Conservation (phyloP, 1,140 invertebrate genomes). For the Geopemphigus sp. region DNA sequence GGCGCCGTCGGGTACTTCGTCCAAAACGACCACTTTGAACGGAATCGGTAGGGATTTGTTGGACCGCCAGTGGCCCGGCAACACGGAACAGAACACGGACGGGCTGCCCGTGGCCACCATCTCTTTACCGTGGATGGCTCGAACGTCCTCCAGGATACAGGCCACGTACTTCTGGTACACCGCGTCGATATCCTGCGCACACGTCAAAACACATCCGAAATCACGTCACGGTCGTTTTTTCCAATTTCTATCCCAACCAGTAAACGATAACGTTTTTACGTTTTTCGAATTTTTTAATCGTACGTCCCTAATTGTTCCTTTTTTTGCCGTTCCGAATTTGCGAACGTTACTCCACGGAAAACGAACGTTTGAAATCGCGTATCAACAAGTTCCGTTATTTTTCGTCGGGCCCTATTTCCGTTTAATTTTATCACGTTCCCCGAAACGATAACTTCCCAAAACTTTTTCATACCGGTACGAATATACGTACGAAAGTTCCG, state of each 20-base stretch:
- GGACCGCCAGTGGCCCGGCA: constrained; percentile 93
- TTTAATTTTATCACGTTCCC: not conserved
- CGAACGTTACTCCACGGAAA: too few species aligned
- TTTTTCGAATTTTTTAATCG: too few species aligned
- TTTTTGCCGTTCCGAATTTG: too few species aligned
- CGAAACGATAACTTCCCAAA: not conserved
- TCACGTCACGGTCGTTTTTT: not conserved
- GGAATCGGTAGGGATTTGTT: constrained; percentile 94
- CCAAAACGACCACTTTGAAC: constrained; percentile 88
- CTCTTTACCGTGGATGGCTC: constrained; percentile 67
- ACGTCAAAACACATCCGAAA: not conserved
- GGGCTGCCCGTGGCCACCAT: constrained; percentile 89
- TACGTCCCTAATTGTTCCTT: too few species aligned
- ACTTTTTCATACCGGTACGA: not conserved
- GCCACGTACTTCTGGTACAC: constrained; percentile 40
- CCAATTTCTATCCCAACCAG: too few species aligned
- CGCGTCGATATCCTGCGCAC: constrained; percentile 9
- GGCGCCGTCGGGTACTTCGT: constrained; percentile 91
- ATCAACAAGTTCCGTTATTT: constrained; percentile 21
- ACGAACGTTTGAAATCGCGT: not conserved
- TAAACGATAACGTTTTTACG: too few species aligned
- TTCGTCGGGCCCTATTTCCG: not conserved
- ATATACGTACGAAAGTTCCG: too few species aligned
- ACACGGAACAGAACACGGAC: constrained; percentile 87
- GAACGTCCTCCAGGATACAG: constrained; percentile 38